Percentiles rank a stretch among this genome's conserved stretches.
Evolutionary conservation across 30 jellyfish, hydroid and myxozoan species (phyloP).

Genomic region (Aurelia sp.): DNA sequence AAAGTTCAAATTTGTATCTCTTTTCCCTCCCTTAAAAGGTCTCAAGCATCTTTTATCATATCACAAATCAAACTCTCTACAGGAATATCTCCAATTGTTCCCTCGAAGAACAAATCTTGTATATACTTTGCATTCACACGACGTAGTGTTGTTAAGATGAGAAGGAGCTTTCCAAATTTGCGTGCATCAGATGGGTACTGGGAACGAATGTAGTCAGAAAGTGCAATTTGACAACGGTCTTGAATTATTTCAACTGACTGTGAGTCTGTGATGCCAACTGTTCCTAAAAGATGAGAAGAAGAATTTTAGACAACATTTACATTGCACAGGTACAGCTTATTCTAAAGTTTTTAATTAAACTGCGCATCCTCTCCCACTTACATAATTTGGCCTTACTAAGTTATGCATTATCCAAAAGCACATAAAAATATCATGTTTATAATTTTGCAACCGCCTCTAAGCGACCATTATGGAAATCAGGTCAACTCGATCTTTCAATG

Average conservation of each 20-base stretch:
- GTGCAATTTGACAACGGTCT: slow-evolving; percentile 79
- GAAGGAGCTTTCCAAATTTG: slow-evolving; percentile 79
- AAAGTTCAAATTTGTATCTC: no score
- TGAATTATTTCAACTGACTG: slow-evolving; percentile 62
- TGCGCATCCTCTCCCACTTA: no score
- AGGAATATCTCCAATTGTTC: slow-evolving; percentile 82
- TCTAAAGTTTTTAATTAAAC: no score
- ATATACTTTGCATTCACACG: slow-evolving; percentile 59
- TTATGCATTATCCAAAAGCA: no score
- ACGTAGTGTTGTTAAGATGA: slow-evolving; percentile 62
- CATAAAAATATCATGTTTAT: no score
- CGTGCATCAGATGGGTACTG: slow-evolving; percentile 67
- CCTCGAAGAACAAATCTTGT: slow-evolving; percentile 79
- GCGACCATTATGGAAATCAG: no score
- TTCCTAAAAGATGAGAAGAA: slow-evolving; percentile 26
- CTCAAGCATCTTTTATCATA: slow-evolving; percentile 61
- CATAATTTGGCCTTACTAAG: no score
- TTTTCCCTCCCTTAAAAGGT: no score
- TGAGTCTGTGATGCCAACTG: slow-evolving; percentile 63
- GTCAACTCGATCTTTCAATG: no score
- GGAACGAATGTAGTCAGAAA: slow-evolving; percentile 67
- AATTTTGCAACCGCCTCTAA: no score
- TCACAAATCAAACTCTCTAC: slow-evolving; percentile 83
- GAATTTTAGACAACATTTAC: no score
- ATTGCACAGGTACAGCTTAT: no score